Evolutionary conservation across 1,140 invertebrate genomes (phyloP), one percentile per base, ranked within the genome.

Genomic region (Ceratosolen solmsi): DNA sequence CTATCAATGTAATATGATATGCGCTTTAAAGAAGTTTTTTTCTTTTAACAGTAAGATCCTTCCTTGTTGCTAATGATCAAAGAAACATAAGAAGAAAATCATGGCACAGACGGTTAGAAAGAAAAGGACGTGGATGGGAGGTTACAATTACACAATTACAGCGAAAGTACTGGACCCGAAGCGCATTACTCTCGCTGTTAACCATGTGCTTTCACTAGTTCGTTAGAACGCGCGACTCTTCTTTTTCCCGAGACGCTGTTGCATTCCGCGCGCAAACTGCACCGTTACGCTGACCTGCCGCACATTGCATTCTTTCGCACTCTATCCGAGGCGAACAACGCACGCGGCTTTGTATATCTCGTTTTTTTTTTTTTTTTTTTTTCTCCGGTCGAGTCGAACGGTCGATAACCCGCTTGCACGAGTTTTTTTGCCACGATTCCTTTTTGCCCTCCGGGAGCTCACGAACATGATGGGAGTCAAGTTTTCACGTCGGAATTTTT

Each of bases 111-210:
- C n/a, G n/a, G n/a, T n/a, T n/a, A n/a, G n/a, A 60, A 1, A 7
- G 56, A 8, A 8, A 60, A 27, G 9, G 17, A 9, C 0, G 20
- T 0, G 22, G 63, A 38, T 7, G 33, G 15, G 51, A 13, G 11
- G 77, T 78, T 78, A 63, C 70, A 70, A 25, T 2, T 38, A 25
- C 51, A 54, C n/a, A n/a, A n/a, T n/a, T n/a, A n/a, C 33, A 58
- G 79, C 60, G 79, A 80, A 80, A 80, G 79, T 80, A 80, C 36
- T 33, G 70, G 46, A 71, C 30, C 65, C 20, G 70, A 27, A 22
- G 49, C 22, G 9, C 9, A 49, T 80, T 58, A 74, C 79, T 74
- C 79, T 80, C 79, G 41, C 30, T 58, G 41, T 30, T 54, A 20
- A 9, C 27, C 72, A 41, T 46, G 27, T 56, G 78, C 78, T 56